Evolutionary conservation across 2,113 vertebrate genomes (phyloP).

Genomic region (Microtus ochrogaster): DNA sequence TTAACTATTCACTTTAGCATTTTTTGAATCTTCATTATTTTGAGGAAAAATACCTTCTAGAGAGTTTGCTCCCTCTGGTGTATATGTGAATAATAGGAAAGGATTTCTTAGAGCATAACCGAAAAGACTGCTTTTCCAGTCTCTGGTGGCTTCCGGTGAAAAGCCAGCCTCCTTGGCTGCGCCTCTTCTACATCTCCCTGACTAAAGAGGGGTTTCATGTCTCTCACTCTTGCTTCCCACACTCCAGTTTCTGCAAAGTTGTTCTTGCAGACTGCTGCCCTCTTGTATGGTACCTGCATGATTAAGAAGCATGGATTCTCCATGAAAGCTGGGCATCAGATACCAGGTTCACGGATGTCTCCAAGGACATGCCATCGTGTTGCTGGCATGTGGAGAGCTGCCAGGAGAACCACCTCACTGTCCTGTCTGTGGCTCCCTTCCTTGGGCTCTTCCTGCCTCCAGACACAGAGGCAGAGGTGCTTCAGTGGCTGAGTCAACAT

Average conservation of each 20-base stretch:
- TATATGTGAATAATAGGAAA: background rate
- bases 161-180: background rate
- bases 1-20: conserved; percentile 45
- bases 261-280: background rate
- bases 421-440: background rate
- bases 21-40: conserved; percentile 13
- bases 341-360: background rate
- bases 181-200: background rate
- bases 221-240: background rate
- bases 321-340: background rate
- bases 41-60: background rate
- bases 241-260: background rate
- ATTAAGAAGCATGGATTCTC: background rate
- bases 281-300: background rate
- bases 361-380: background rate
- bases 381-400: background rate
- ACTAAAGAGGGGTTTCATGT: background rate
- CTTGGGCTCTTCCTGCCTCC: background rate
- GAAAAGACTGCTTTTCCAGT: background rate
- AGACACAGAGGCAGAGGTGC: background rate
- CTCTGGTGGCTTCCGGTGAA: background rate
- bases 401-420: background rate
- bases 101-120: background rate
- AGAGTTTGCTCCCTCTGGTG: background rate
- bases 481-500: background rate